Evolutionary conservation across 2,888 invertebrate genomes (phyloP).

Genomic region (Isotomurus palustris): DNA sequence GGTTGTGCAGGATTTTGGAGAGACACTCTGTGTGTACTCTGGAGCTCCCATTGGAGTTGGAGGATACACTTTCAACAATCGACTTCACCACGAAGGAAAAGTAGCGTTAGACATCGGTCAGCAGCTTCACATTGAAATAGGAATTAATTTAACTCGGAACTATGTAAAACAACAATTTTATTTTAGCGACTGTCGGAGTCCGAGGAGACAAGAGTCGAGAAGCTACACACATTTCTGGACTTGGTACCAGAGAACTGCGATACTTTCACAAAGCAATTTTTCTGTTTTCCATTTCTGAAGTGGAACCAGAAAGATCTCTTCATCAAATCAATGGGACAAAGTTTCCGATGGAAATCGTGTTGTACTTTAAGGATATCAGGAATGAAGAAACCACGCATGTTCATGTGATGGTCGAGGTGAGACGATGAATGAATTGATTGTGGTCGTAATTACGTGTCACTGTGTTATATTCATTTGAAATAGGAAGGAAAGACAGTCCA

Average conservation of each 20-base stretch:
- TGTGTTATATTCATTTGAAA: too few species aligned
- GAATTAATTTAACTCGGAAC: not conserved
- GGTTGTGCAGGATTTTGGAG: not conserved
- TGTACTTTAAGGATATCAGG: conserved; percentile 12
- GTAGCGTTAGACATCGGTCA: not conserved
- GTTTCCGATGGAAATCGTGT: conserved; percentile 28
- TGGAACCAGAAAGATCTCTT: not conserved
- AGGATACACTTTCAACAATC: too few species aligned
- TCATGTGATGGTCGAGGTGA: conserved; percentile 25
- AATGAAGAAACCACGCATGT: conserved; percentile 15
- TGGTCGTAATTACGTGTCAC: too few species aligned
- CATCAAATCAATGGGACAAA: conserved; percentile 19
- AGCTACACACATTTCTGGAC: conserved; percentile 20
- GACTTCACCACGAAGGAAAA: too few species aligned
- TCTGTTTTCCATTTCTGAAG: conserved; percentile 9
- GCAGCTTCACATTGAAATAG: not conserved
- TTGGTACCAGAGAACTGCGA: conserved; percentile 3
- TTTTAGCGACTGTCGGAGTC: conserved; percentile 6
- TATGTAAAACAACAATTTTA: not conserved
- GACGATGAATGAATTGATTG: too few species aligned
- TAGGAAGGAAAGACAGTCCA: too few species aligned
- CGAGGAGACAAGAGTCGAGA: not conserved
- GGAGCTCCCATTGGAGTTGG: conserved; percentile 7
- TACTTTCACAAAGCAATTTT: conserved; percentile 20
- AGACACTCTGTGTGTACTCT: conserved; percentile 15